These are phyloP conservation scores for Camponotus vicinus DNA, from an alignment of 1,140 invertebrate genomes.

Conservation along the genomic window DNA sequence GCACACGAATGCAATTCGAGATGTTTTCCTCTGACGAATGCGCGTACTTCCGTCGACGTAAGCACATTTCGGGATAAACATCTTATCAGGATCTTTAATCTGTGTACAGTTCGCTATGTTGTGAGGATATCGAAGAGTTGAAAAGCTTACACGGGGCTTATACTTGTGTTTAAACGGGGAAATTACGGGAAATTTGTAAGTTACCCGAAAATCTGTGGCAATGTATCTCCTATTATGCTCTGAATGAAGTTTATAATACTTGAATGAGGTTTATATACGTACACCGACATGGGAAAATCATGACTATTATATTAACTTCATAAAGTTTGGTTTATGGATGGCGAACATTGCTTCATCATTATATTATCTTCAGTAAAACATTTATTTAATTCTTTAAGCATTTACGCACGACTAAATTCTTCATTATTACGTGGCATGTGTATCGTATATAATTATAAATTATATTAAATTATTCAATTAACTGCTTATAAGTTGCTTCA, in stretches of 20 bases:
- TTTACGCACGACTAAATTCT: slow-evolving; percentile 11
- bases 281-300: background rate
- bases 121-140: background rate
- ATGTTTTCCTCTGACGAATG: slow-evolving; percentile 6
- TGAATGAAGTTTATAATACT: slow-evolving; percentile 41
- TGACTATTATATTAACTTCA: slow-evolving; percentile 40
- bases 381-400: slow-evolving; percentile 42
- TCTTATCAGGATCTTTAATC: slow-evolving; percentile 54
- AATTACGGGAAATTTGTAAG: slow-evolving; percentile 23
- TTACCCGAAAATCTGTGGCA: slow-evolving; percentile 45
- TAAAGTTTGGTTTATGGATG: slow-evolving; percentile 34
- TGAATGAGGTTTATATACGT: slow-evolving; percentile 28
- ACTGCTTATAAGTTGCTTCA: background rate
- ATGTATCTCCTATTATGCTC: slow-evolving; percentile 24
- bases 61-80: slow-evolving; percentile 9
- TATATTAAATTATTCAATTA: background rate
- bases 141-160: background rate
- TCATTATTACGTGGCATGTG: background rate
- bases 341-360: slow-evolving; percentile 39
- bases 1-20: background rate
- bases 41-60: slow-evolving; percentile 9
- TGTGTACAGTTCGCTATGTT: background rate
- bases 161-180: background rate
- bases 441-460: background rate
- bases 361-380: slow-evolving; percentile 22